Conservation (phyloP, 1,140 invertebrate genomes). For the Intoshia linei region DNA sequence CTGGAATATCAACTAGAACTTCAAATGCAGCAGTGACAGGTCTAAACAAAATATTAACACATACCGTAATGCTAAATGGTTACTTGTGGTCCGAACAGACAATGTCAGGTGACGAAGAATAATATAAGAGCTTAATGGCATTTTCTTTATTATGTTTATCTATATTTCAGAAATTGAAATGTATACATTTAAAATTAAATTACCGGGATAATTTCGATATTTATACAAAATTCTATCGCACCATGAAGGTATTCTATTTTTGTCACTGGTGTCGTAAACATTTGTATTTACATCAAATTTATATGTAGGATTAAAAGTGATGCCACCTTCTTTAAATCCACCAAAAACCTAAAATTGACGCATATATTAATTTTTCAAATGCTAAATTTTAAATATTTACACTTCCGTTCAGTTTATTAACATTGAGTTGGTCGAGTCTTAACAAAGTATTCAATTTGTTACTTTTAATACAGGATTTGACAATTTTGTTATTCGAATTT, state of each 20-base stretch:
- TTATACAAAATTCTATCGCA: constrained; percentile 76
- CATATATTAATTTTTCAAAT: background rate
- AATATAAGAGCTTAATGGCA: too few species aligned
- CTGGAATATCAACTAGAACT: too few species aligned
- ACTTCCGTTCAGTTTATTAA: constrained; percentile 22
- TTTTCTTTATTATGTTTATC: too few species aligned
- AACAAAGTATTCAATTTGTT: constrained; percentile 44
- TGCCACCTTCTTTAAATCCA: constrained; percentile 60
- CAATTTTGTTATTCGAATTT: constrained; percentile 68
- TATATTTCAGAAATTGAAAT: too few species aligned
- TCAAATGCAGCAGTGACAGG: too few species aligned
- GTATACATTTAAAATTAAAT: too few species aligned
- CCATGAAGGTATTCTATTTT: constrained; percentile 65
- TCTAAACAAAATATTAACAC: too few species aligned
- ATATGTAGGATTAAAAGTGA: constrained; percentile 75
- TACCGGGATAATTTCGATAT: too few species aligned
- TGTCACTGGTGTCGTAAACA: constrained; percentile 96
- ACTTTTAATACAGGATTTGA: constrained; percentile 44
- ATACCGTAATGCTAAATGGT: too few species aligned
- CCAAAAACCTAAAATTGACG: constrained; percentile 43
- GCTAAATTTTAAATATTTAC: constrained; percentile 11
- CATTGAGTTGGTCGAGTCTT: constrained; percentile 51
- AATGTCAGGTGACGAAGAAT: too few species aligned
- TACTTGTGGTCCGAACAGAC: too few species aligned
- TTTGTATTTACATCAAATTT: constrained; percentile 95